A percentile compares a stretch with the other conserved stretches of the same genome.
These are phyloP conservation scores for Cladopsammia gracilis DNA, from an alignment of 64 coral and sea anemone genomes.

Conservation along the genomic window DNA sequence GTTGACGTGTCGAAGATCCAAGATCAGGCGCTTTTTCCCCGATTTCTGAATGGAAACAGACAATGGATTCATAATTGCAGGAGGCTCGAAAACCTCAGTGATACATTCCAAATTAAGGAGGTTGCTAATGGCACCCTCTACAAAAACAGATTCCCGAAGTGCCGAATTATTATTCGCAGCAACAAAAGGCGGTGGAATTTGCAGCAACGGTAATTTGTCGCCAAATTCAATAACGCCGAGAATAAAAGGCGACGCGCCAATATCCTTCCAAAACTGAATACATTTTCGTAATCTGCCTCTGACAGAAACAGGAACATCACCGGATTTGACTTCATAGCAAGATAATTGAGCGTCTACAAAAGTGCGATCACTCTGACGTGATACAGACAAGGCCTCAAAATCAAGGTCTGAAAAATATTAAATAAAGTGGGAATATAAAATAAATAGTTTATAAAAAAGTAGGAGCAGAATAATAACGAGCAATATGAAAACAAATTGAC, in stretches of 20 bases:
- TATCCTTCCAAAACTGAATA: too few relatives aligned
- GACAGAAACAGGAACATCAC: too few relatives aligned
- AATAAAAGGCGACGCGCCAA: too few relatives aligned
- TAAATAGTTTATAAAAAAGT: too few relatives aligned
- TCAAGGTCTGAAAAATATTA: neutral
- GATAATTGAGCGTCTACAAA: too few relatives aligned
- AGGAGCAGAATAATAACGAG: too few relatives aligned
- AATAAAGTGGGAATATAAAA: neutral
- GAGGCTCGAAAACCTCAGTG: conserved; percentile 9
- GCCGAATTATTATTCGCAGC: conserved; percentile 48
- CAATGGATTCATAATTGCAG: neutral
- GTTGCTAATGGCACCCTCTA: conserved; percentile 17
- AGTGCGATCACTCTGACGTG: neutral
- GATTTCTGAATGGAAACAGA: too few relatives aligned
- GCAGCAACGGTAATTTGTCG: conserved; percentile 41
- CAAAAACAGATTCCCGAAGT: conserved; percentile 18
- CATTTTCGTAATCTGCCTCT: too few relatives aligned
- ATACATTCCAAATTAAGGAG: conserved; percentile 13
- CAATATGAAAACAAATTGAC: too few relatives aligned
- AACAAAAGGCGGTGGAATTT: conserved; percentile 12
- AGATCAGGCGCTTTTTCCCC: conserved; percentile 33
- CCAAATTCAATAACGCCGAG: conserved; percentile 25
- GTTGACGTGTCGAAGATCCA: conserved; percentile 48
- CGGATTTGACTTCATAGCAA: conserved; percentile 47
- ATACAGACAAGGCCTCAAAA: neutral